These are phyloP conservation scores for Drosophila subquinaria DNA, from an alignment of 2,888 invertebrate species.

Conservation along the genomic window DNA sequence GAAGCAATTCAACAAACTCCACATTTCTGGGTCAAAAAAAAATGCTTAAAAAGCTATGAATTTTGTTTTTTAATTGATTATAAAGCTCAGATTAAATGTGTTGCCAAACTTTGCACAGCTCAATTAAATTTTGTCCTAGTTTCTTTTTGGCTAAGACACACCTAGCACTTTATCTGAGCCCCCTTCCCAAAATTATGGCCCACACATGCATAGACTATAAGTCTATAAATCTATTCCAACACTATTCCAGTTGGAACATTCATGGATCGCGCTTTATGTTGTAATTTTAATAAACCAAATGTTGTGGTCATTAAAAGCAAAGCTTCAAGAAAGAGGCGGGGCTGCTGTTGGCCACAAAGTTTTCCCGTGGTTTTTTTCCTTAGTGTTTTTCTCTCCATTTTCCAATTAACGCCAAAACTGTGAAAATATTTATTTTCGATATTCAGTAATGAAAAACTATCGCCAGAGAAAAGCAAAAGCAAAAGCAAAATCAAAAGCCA, in stretches of 20 bases:
- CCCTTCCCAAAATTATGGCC: conserved; percentile 3
- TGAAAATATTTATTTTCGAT: conserved; percentile 56
- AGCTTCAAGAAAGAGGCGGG: conserved; percentile 8
- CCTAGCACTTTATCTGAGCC: conserved; percentile 14
- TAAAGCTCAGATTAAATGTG: conserved; percentile 25
- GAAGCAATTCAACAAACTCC: conserved; percentile 28
- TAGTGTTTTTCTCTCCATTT: conserved; percentile 29
- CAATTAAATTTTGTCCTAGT: conserved; percentile 49
- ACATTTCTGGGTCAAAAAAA: conserved; percentile 52
- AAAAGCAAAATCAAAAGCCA: conserved; percentile 18
- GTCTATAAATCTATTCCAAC: conserved; percentile 2
- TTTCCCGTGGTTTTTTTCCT: neutral
- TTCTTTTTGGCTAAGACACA: conserved; percentile 22
- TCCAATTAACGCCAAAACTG: conserved; percentile 58
- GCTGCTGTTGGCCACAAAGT: conserved; percentile 1
- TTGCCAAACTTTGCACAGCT: conserved; percentile 47
- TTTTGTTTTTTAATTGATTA: conserved; percentile 54
- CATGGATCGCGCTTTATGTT: conserved; percentile 18
- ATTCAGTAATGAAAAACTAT: conserved; percentile 31
- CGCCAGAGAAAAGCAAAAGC: conserved; percentile 22
- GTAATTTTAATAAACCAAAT: conserved; percentile 33
- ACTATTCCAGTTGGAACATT: conserved; percentile 10
- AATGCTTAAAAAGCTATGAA: conserved; percentile 10
- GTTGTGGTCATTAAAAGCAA: conserved; percentile 20
- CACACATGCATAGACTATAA: conserved; percentile 7